A percentile compares a stretch with the other conserved stretches of the same genome.
Conservation (phyloP, 2,888 invertebrate species). For the Brachylomia viminalis region DNA sequence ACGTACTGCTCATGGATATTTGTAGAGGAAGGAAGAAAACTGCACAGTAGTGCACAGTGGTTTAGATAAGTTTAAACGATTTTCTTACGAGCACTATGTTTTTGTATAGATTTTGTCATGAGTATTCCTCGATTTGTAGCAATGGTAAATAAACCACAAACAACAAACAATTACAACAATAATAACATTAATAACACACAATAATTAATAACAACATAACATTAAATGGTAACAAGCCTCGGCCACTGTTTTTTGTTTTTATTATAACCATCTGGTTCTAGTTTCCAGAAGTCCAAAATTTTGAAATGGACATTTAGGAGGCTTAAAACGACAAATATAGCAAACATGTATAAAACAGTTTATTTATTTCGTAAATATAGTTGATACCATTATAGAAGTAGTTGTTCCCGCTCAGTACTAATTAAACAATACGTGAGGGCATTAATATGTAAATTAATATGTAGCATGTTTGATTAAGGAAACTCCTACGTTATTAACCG, state of each 20-base stretch:
- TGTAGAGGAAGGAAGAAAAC: not conserved
- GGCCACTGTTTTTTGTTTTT: too few relatives aligned
- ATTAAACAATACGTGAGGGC: constrained; percentile 59
- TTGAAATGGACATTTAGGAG: not conserved
- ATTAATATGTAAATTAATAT: constrained; percentile 70
- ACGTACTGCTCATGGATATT: not conserved
- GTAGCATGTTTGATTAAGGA: constrained; percentile 70
- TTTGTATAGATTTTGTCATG: not conserved
- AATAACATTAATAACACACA: too few relatives aligned
- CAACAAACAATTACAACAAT: too few relatives aligned
- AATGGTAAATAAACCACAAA: not conserved
- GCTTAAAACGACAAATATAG: too few relatives aligned
- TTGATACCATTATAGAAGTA: not conserved
- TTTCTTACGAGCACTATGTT: not conserved
- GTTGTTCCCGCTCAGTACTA: constrained; percentile 28
- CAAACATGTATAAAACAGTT: not conserved
- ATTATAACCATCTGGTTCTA: not conserved
- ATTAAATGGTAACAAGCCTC: too few relatives aligned
- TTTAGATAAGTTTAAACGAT: not conserved
- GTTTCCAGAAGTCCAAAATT: not conserved
- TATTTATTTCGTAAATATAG: constrained; percentile 10
- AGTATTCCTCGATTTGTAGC: not conserved
- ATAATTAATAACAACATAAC: too few relatives aligned
- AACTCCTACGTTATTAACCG: constrained; percentile 76
- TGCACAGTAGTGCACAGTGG: not conserved